phyloP scores from a whole-genome alignment of 2,888 invertebrate genomes.

The Agapostemon virescens region DNA sequence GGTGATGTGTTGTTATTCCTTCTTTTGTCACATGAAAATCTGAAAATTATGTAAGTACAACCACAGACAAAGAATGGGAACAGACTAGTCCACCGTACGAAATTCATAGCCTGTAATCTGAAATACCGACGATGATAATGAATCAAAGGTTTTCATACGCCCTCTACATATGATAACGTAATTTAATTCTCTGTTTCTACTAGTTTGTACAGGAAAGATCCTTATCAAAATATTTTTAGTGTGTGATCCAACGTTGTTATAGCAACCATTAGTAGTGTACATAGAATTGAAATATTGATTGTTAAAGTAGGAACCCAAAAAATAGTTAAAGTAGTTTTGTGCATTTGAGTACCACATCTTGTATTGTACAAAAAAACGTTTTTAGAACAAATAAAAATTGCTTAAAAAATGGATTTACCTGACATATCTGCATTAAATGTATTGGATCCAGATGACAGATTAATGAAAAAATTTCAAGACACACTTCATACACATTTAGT shows the following conservation, averaged over 20 bases:
- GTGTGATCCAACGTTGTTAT: background rate
- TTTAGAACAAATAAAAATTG: background rate
- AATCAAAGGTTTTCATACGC: too few species aligned
- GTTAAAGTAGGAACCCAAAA: background rate
- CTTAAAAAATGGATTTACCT: conserved; percentile 14
- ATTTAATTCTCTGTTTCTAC: too few species aligned
- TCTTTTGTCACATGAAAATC: conserved; percentile 32
- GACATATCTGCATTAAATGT: conserved; percentile 79
- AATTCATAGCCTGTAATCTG: too few species aligned
- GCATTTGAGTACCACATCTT: background rate
- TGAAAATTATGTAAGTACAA: conserved; percentile 53
- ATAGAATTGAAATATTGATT: background rate
- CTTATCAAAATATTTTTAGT: background rate
- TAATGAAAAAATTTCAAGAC: conserved; percentile 88
- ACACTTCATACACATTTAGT: conserved; percentile 85
- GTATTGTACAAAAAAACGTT: background rate
- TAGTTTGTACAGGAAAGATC: too few species aligned
- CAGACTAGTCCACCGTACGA: background rate
- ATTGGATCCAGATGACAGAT: conserved; percentile 87
- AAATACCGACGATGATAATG: too few species aligned
- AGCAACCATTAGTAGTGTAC: background rate
- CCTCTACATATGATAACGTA: too few species aligned
- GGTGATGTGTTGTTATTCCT: background rate
- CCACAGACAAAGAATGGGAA: background rate
- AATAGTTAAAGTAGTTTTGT: background rate